Base-by-base conservation (phyloP, 2,888 invertebrate genomes). In the Aradus depressus region DNA sequence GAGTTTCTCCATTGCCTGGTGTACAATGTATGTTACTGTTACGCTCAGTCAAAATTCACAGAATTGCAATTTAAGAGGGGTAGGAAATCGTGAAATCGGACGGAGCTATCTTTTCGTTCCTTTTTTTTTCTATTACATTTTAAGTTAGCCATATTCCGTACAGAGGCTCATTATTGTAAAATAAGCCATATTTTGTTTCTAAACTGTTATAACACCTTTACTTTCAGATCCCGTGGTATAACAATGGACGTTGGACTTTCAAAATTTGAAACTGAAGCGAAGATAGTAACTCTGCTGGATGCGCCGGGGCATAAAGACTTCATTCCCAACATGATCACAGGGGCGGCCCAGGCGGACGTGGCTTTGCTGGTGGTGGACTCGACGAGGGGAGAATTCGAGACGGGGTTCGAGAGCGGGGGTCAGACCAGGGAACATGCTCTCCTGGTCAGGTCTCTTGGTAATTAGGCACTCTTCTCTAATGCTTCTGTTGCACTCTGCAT, bases 291-390 rank as follows among this genome's bases (percentile, higher is more conserved):
- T 0, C 71, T 99, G 39, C 71, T 99, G 51, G 98, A 99, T 75
- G 96, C 98, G 23, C 98, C 98, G 1, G 98, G 98, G 0, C 98
- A 99, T 68, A 93, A 90, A 66, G 98, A 99, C 68, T 98, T 99
- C 65, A 97, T 98, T 65, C 97, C 98, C 2, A 97, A 98, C 64
- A 98, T 99, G 97, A 98, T 99, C 60, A 89, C 88, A 12, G 97
- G 97, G 14, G 95, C 97, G 2, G 89, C 93, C 1, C 96, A 97
- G 69, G 98, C 98, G 2, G 98, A 99, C 72, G 96, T 92, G 1
- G 96, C 95, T 12, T 72, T 99, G 26, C 70, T 99, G 19, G 97
- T 98, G 0, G 88, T 98, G 1, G 97, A 98, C 73, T 91, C 96
- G 1, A 87, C 87, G 0, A 75, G 85, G 61, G 98, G 98, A 21